Conservation (phyloP, 2,113 vertebrate species). For the Hyaena hyaena region DNA sequence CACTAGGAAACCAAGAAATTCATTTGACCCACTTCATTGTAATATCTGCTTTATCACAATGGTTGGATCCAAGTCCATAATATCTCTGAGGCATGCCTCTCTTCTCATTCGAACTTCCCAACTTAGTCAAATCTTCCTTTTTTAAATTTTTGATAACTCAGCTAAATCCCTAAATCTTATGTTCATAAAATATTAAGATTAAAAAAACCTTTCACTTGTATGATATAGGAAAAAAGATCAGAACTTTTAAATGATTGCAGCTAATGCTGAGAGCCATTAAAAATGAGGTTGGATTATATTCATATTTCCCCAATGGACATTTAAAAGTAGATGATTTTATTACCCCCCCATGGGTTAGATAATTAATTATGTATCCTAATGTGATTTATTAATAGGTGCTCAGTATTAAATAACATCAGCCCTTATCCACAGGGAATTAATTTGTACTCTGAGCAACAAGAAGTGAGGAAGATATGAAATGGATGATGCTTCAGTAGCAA, state of each 20-base stretch:
- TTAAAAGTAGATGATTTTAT: conserved; percentile 66
- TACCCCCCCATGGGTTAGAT: conserved; percentile 23
- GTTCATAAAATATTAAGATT: conserved; percentile 14
- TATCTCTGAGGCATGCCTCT: not conserved
- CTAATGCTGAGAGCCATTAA: not conserved
- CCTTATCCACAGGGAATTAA: conserved; percentile 66
- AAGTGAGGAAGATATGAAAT: conserved; percentile 58
- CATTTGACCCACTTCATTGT: not conserved
- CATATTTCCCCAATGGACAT: conserved; percentile 47
- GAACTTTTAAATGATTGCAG: not conserved
- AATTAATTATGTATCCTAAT: conserved; percentile 72
- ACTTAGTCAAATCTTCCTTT: not conserved
- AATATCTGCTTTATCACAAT: not conserved
- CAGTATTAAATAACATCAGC: conserved; percentile 67
- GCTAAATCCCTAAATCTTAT: not conserved
- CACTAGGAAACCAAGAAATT: not conserved
- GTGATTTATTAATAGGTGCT: conserved; percentile 78
- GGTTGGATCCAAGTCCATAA: not conserved
- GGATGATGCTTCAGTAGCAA: conserved; percentile 54
- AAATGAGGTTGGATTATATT: conserved; percentile 16
- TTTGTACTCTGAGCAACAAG: conserved; percentile 60
- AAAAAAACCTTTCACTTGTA: not conserved
- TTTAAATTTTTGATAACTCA: not conserved
- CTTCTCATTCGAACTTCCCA: not conserved
- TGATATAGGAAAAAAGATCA: not conserved